Conservation (phyloP, 2,888 invertebrate species). For the Agonopterix heracliana region DNA sequence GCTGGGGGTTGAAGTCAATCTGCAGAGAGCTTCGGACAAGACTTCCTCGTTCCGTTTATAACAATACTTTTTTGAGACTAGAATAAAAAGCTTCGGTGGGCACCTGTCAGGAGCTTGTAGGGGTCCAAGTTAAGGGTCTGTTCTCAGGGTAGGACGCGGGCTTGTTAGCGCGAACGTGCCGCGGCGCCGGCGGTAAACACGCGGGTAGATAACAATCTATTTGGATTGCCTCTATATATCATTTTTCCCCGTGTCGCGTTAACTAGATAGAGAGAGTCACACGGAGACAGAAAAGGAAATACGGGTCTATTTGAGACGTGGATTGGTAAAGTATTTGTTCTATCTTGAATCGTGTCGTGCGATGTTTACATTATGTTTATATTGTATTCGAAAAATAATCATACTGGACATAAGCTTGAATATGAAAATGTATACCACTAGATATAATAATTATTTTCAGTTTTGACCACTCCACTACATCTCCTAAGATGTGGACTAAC, state of each 20-base stretch:
- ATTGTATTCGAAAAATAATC: no score
- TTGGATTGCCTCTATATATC: conserved; percentile 77
- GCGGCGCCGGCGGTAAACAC: conserved; percentile 69
- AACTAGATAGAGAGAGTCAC: conserved; percentile 68
- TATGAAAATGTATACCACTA: no score
- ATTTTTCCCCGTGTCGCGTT: conserved; percentile 70
- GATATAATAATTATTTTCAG: no score
- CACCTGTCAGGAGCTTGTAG: conserved; percentile 58
- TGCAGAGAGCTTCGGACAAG: conserved; percentile 4
- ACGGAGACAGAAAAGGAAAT: conserved; percentile 54
- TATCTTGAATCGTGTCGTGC: conserved; percentile 4
- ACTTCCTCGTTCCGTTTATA: neutral
- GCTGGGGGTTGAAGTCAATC: no score
- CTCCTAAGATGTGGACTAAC: no score
- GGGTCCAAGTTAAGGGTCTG: conserved; percentile 46
- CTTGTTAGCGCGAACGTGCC: conserved; percentile 73
- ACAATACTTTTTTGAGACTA: conserved; percentile 4
- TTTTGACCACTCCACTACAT: no score
- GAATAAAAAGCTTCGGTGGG: conserved; percentile 39
- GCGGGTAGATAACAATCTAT: conserved; percentile 77
- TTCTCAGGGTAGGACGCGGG: conserved; percentile 34
- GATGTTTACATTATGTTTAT: neutral
- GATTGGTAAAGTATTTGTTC: conserved; percentile 29
- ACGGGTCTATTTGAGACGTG: conserved; percentile 56
- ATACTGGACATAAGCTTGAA: no score